phyloP scores from a whole-genome alignment of 2,113 vertebrate genomes.

The Loxodonta africana region DNA sequence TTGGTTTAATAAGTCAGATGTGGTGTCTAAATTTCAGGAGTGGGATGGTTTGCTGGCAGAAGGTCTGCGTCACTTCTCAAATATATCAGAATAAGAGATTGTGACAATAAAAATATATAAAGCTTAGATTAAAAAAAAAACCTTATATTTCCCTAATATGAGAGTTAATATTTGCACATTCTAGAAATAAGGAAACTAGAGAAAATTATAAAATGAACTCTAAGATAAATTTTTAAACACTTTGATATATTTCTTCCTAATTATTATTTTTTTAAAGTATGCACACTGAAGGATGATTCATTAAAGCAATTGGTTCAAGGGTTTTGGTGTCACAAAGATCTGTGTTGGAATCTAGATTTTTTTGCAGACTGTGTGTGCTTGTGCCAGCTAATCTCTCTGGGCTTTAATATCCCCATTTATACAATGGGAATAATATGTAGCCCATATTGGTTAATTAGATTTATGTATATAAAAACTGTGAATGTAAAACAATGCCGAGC shows the following conservation, averaged over 20 bases:
- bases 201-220: not conserved
- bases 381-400: not conserved
- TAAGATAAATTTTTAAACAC: not conserved
- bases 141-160: not conserved
- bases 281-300: accelerated
- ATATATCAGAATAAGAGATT: not conserved
- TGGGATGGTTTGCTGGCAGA: not conserved
- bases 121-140: not conserved
- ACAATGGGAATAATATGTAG: not conserved
- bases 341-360: not conserved
- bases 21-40: not conserved
- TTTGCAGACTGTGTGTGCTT: not conserved
- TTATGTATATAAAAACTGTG: not conserved
- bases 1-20: not conserved
- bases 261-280: not conserved
- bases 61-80: not conserved
- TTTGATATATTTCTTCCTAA: not conserved
- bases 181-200: not conserved
- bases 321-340: not conserved
- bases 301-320: not conserved
- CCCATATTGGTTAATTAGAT: not conserved
- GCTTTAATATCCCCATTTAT: slow-evolving; percentile 29
- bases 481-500: not conserved
- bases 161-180: not conserved
- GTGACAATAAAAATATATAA: not conserved